Evolutionary conservation across 1,140 invertebrate genomes (phyloP).

Genomic region (Microplitis demolitor): DNA sequence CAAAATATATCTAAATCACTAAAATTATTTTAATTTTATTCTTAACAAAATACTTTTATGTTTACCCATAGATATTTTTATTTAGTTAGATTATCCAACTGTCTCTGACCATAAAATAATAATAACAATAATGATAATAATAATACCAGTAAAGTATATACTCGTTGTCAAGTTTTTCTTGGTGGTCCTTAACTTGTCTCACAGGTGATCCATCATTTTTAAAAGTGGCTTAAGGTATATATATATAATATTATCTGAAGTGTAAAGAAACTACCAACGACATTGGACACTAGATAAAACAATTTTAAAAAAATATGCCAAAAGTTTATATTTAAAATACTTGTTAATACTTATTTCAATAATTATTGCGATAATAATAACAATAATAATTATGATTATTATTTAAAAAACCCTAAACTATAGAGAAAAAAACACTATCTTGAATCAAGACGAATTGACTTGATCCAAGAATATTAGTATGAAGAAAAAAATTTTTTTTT

Average conservation of each 20-base stretch:
- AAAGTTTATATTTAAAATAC: no score
- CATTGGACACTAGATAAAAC: no score
- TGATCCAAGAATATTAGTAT: no score
- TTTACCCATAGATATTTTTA: constrained; percentile 11
- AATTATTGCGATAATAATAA: no score
- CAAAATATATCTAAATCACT: neutral
- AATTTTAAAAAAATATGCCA: no score
- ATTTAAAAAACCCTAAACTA: no score
- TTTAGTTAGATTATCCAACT: constrained; percentile 17
- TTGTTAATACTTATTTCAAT: no score
- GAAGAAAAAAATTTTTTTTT: no score
- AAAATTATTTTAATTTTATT: constrained; percentile 2
- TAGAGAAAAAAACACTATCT: no score
- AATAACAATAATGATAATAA: no score
- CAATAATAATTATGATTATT: no score
- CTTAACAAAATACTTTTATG: constrained; percentile 2
- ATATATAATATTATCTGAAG: neutral
- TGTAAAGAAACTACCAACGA: neutral
- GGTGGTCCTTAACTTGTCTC: neutral
- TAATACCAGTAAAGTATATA: neutral
- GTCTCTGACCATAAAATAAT: constrained; percentile 5
- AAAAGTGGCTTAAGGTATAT: neutral
- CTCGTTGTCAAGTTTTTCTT: neutral
- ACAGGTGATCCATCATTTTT: constrained; percentile 21
- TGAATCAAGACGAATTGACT: no score